Evolutionary conservation across 2,113 vertebrate genomes (phyloP), one percentile per base, ranked within the genome.

Genomic region (Stercorarius parasiticus): DNA sequence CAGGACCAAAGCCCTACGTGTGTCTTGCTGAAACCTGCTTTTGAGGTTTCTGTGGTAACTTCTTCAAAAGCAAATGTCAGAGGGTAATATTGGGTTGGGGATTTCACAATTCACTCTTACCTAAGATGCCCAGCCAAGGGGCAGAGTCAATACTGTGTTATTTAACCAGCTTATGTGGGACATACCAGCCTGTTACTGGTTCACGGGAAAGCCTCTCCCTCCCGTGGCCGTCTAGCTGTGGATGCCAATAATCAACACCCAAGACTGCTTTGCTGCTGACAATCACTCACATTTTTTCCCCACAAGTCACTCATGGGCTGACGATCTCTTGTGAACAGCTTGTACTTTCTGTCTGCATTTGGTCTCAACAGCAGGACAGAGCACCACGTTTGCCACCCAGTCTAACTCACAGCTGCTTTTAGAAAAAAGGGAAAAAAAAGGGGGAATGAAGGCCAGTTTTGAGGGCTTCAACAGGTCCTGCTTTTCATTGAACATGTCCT

Each of bases 41-140:
- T 97, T 96, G 96, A 97, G 97, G 96, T 96, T 97, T 97, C 94
- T 96, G 96, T 94, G 95, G 94, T 97, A 96, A 93, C 93, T 97
- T 97, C 97, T 97, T 97, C 93, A 96, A 97, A 96, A 97, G 97
- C 96, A 91, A 71, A 88, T 96, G 87, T 95, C 84, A 86, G 86
- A 96, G 87, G 29, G 82, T 94, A 96, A 96, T 95, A 88, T 4
- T 95, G 91, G 62, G 74, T 88, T 94, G 91, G 64, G 34, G 73
- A 97, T 97, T 97, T 95, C 96, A 94, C 91, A 97, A 97, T 81
- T 94, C 55, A 73, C 93, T 97, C 91, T 97, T 97, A 97, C 96
- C 95, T 96, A 97, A 97, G 96, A 74, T 82, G 61, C 84, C n/a
- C 84, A 93, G 96, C 79, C 89, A 78, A 77, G 66, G 83, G 91